Conservation (phyloP, 2,113 vertebrate species). For the Corydoras maculifer region DNA sequence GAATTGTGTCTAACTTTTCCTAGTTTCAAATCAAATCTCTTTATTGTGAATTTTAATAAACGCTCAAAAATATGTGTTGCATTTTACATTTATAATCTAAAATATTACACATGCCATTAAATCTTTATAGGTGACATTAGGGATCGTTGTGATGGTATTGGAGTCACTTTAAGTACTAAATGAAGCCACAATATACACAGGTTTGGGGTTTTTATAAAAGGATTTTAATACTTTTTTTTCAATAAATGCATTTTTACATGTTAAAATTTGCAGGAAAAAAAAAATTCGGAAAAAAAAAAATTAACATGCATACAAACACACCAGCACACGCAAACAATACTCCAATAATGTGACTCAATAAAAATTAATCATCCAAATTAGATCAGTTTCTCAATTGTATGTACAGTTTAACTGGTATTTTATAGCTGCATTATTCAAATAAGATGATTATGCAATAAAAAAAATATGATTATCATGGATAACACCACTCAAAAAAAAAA, state of each 20-base stretch:
- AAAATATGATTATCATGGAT: no score
- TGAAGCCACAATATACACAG: constrained; percentile 15
- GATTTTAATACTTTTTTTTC: constrained; percentile 34
- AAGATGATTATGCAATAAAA: not conserved
- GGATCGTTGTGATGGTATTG: no score
- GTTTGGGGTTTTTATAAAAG: constrained; percentile 41
- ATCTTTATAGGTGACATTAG: no score
- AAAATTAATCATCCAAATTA: constrained; percentile 30
- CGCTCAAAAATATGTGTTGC: no score
- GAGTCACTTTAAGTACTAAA: not conserved
- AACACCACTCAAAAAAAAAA: constrained; percentile 44
- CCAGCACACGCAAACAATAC: constrained; percentile 37
- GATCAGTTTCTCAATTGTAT: constrained; percentile 30
- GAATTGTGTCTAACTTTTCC: no score
- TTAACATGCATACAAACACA: constrained; percentile 43
- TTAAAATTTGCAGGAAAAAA: constrained; percentile 55
- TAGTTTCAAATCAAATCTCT: no score
- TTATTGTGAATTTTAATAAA: no score
- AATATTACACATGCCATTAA: no score
- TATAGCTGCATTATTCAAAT: constrained; percentile 25
- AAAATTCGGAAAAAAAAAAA: constrained; percentile 6
- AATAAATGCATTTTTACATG: constrained; percentile 51
- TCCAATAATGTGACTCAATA: constrained; percentile 30
- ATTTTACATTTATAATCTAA: no score
- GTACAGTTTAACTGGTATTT: constrained; percentile 39